phyloP scores from a whole-genome alignment of 2,888 invertebrate species.

The Nomada hirtipes region DNA sequence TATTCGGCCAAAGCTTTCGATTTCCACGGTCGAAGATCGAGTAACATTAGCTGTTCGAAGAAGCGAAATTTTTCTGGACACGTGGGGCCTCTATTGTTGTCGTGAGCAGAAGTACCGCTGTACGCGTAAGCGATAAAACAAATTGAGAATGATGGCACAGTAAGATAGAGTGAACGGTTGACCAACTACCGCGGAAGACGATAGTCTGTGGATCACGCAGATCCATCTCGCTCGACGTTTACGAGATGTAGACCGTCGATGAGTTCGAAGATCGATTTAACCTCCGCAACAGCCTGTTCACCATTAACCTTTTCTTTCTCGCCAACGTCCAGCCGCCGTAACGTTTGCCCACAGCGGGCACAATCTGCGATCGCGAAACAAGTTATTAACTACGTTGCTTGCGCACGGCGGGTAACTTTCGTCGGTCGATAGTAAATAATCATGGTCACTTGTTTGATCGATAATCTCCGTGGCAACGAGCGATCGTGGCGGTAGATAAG shows the following conservation, averaged over 20 bases:
- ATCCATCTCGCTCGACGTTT: slow-evolving; percentile 45
- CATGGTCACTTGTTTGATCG: slow-evolving; percentile 35
- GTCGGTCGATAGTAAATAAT: neutral
- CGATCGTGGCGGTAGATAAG: neutral
- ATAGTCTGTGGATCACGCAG: slow-evolving; percentile 17
- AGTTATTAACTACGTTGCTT: neutral
- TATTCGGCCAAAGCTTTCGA: neutral
- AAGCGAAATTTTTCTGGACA: slow-evolving; percentile 7
- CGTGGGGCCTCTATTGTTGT: slow-evolving; percentile 15
- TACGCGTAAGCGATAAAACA: slow-evolving; percentile 23
- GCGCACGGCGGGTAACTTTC: neutral
- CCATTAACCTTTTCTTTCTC: slow-evolving; percentile 12
- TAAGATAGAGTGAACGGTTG: slow-evolving; percentile 43
- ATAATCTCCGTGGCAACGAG: slow-evolving; percentile 41
- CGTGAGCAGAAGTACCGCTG: slow-evolving; percentile 50
- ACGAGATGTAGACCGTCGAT: slow-evolving; percentile 36
- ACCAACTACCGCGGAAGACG: slow-evolving; percentile 19
- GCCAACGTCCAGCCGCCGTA: neutral
- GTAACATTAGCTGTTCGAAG: neutral
- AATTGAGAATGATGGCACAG: slow-evolving; percentile 59
- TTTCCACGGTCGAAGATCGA: neutral
- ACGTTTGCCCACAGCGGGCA: neutral
- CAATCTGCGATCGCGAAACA: slow-evolving; percentile 9
- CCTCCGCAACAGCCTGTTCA: neutral
- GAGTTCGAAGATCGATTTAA: slow-evolving; percentile 16